Conservation (phyloP, 2,797 vertebrate genomes). For the Tamandua tetradactyla region DNA sequence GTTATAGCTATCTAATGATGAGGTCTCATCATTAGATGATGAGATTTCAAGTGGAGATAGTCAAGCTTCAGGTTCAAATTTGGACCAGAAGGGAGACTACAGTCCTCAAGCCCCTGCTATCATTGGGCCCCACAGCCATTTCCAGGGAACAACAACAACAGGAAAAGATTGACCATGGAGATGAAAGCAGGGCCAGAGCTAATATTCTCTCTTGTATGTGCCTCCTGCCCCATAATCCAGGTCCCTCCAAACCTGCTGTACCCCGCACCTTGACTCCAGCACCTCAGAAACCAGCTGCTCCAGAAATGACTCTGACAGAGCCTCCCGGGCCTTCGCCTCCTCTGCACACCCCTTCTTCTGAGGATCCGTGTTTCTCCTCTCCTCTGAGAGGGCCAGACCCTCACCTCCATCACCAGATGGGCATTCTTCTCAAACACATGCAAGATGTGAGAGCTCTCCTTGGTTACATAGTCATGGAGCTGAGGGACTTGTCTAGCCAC, state of each 20-base stretch:
- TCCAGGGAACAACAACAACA: neutral
- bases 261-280: neutral
- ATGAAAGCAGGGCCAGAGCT: neutral
- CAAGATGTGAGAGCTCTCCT: conserved; percentile 67
- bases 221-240: neutral
- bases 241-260: neutral
- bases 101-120: neutral
- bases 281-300: conserved; percentile 25
- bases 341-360: neutral
- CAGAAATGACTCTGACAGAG: neutral
- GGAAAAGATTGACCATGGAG: neutral
- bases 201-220: neutral
- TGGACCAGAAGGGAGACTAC: neutral
- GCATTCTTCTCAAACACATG: conserved; percentile 63
- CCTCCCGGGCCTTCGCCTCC: neutral
- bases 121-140: neutral
- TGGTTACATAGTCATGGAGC: conserved; percentile 65
- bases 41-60: neutral
- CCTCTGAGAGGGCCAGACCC: conserved; percentile 1
- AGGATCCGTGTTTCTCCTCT: neutral
- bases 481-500: conserved; percentile 59
- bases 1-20: neutral
- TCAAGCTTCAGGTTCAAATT: neutral
- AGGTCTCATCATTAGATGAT: neutral
- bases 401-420: conserved; percentile 53